Conservation (phyloP, 2,888 invertebrate genomes). For the Parnassius orleans region DNA sequence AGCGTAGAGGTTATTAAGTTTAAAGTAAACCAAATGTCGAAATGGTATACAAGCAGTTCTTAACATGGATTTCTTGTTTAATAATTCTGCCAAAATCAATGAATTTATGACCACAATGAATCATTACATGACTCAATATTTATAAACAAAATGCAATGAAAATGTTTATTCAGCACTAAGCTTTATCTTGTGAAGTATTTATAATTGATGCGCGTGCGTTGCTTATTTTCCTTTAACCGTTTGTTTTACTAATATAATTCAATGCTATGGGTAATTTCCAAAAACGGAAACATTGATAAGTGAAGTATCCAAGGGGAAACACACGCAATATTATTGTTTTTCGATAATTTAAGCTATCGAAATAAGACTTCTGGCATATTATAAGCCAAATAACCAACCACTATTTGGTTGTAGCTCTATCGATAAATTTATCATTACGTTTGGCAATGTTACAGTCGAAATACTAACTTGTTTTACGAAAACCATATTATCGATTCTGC, state of each 20-base stretch:
- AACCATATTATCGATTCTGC: too few species aligned
- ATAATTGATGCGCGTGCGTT: neutral
- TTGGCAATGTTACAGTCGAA: too few species aligned
- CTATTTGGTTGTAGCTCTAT: too few species aligned
- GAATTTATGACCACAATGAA: neutral
- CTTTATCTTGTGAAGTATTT: conserved; percentile 15
- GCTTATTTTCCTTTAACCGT: neutral
- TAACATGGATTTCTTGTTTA: conserved; percentile 12
- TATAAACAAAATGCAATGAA: conserved; percentile 8
- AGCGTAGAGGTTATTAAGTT: too few species aligned
- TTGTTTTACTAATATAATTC: conserved; percentile 12
- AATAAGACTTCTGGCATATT: neutral
- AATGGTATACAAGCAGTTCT: neutral
- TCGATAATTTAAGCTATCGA: neutral
- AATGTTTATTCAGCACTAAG: conserved; percentile 16
- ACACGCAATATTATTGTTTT: neutral
- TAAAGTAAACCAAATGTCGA: too few species aligned
- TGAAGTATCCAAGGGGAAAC: neutral
- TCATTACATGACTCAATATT: neutral
- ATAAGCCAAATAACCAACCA: too few species aligned
- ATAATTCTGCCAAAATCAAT: conserved; percentile 2
- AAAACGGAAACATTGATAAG: conserved; percentile 9
- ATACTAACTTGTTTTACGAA: too few species aligned
- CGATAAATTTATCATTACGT: too few species aligned
- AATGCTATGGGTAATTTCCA: neutral